Conservation (phyloP, 2,888 invertebrate genomes). For the Sinohyriopsis cumingii region DNA sequence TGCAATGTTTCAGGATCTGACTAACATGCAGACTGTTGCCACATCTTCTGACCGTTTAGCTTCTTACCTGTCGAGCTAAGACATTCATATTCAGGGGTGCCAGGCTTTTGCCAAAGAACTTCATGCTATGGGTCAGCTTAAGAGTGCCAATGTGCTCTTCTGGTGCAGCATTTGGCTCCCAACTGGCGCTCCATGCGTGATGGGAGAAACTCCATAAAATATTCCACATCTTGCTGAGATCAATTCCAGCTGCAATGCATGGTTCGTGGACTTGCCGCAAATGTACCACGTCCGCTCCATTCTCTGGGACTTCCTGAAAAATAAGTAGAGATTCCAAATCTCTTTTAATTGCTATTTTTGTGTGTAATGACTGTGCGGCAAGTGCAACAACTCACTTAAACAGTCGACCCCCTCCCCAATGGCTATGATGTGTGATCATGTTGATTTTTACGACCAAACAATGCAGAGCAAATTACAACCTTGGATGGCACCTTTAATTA, state of each 20-base stretch:
- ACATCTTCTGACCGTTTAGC: too few species aligned
- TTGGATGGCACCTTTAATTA: too few species aligned
- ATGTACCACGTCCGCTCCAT: conserved; percentile 89
- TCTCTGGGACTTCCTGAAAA: conserved; percentile 88
- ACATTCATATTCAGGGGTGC: conserved; percentile 78
- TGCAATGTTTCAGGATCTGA: too few species aligned
- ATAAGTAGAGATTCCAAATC: neutral
- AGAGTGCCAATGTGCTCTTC: conserved; percentile 79
- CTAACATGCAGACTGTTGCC: too few species aligned
- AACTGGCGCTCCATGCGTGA: conserved; percentile 79
- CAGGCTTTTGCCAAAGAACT: conserved; percentile 76
- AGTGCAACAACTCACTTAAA: too few species aligned
- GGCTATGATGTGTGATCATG: neutral
- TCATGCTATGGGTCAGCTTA: conserved; percentile 78
- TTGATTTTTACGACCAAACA: too few species aligned
- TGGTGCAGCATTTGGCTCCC: conserved; percentile 74
- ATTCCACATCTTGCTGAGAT: conserved; percentile 64
- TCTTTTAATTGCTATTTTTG: neutral
- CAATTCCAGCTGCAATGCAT: conserved; percentile 75
- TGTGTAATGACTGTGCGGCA: neutral
- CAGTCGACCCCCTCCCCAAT: neutral
- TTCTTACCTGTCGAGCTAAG: conserved; percentile 78
- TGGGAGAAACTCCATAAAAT: conserved; percentile 73
- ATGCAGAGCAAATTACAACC: too few species aligned
- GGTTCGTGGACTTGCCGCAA: conserved; percentile 84